phyloP scores from a whole-genome alignment of 1,140 invertebrate genomes.

The Tetramorium alpestre region DNA sequence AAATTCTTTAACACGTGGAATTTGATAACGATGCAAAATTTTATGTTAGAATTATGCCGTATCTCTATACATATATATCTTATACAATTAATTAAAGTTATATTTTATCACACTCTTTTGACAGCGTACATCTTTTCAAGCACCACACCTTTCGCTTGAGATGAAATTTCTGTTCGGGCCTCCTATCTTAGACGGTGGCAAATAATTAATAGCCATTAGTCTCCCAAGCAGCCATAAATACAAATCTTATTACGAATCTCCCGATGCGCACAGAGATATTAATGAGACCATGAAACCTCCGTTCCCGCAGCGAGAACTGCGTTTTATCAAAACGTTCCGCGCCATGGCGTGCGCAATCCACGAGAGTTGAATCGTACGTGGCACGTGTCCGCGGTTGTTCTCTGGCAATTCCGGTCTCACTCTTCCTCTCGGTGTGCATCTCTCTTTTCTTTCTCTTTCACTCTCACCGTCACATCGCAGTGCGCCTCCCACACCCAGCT shows the following conservation, averaged over 20 bases:
- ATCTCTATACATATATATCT: not conserved
- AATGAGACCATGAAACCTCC: conserved; percentile 46
- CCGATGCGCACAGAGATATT: conserved; percentile 40
- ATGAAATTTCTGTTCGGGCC: not conserved
- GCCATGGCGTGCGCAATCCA: conserved; percentile 55
- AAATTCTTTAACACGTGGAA: not conserved
- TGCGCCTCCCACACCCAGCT: conserved; percentile 23
- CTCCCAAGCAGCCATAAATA: conserved; percentile 32
- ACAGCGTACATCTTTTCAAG: not conserved
- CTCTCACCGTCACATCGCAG: conserved; percentile 38
- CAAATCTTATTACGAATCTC: conserved; percentile 52
- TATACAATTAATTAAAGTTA: conserved; percentile 15
- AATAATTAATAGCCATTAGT: conserved; percentile 46
- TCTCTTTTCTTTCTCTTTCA: conserved; percentile 27
- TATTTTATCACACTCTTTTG: conserved; percentile 2
- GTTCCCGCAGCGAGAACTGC: conserved; percentile 41
- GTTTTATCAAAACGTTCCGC: conserved; percentile 63
- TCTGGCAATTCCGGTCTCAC: conserved; percentile 45
- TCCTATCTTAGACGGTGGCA: conserved; percentile 2
- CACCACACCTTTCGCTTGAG: not conserved
- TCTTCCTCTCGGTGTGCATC: conserved; percentile 55
- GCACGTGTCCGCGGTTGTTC: conserved; percentile 60
- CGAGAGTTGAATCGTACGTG: conserved; percentile 53
- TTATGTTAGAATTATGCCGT: not conserved
- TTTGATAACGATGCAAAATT: not conserved